Percentiles rank a stretch among this genome's conserved stretches.
These are phyloP conservation scores for Mormyrus lacerda DNA, from an alignment of 2,113 vertebrate species.

Conservation along the genomic window DNA sequence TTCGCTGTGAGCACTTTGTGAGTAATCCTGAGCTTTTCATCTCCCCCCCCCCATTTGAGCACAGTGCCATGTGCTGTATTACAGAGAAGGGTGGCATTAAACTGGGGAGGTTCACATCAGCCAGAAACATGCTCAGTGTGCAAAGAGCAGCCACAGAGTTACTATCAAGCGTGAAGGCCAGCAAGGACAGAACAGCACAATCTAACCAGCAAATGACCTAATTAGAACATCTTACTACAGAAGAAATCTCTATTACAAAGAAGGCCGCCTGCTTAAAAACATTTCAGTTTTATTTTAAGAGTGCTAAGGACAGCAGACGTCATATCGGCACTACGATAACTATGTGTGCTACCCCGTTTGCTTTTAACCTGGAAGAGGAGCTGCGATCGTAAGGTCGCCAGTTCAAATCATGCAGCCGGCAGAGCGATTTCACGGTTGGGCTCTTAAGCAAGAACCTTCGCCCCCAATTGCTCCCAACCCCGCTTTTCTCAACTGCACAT, in stretches of 20 bases:
- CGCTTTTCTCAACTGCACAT: neutral
- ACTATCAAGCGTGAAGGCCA: neutral
- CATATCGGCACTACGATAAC: neutral
- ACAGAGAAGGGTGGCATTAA: neutral
- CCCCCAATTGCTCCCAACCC: neutral
- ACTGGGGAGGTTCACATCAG: neutral
- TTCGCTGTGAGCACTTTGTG: neutral
- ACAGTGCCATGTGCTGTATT: neutral
- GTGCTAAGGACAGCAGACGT: neutral
- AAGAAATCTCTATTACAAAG: neutral
- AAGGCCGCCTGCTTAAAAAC: neutral
- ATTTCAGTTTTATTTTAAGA: neutral
- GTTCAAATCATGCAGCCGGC: neutral
- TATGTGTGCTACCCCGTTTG: neutral
- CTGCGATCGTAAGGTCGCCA: neutral
- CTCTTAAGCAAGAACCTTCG: neutral
- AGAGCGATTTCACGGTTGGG: neutral
- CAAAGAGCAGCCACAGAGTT: neutral
- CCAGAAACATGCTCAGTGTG: neutral
- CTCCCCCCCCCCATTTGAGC: neutral
- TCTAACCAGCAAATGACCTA: neutral
- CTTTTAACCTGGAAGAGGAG: neutral
- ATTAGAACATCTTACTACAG: neutral
- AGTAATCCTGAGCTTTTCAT: slow-evolving; percentile 11
- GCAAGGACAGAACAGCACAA: neutral